Evolutionary conservation across 2,797 vertebrate species (phyloP), one percentile per base, ranked within the genome.

Genomic region (Cygnus olor): DNA sequence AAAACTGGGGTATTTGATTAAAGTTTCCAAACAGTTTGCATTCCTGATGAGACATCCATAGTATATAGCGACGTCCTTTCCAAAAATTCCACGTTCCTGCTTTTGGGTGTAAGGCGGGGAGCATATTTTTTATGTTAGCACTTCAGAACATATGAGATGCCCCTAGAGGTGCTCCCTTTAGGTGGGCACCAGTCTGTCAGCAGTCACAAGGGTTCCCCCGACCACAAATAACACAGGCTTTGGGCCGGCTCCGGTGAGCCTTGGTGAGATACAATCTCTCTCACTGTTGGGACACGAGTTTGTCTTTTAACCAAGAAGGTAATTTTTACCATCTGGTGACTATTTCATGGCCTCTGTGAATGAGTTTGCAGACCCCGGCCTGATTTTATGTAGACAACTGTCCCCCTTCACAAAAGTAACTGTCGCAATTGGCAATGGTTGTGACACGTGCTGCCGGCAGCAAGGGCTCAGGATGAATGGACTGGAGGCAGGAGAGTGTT

Each of bases 341-440:
- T 90, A 56, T 94, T 95, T 92, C 47, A 25, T 85, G 80, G 79
- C 69, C 92, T 94, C 84, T 89, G 58, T 84, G 86, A 94, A 90
- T 91, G 80, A 91, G 73, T 95, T 94, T 91, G 61, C 85, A 82
- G 80, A 90, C 80, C 85, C 28, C 63, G 53, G 85, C 72, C 89
- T 88, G 86, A 84, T 96, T 94, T 95, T 92, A 88, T 92, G 80
- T 84, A 90, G 94, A 92, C 95, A 96, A 93, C 94, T 96, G 95
- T 96, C 91, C 72, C 36, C 74, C 47, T 95, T 97, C 94, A 94
- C 64, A 64, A 90, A 95, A 96, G 96, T 88, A 95, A 95, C 90
- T 92, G 95, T 94, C 85, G 74, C 64, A 91, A 69, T 94, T 95
- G 96, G 84, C 96, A 95, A 9, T 64, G 60, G 60, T 51, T 92